Evolutionary conservation across 2,888 invertebrate genomes (phyloP).

Genomic region (Phengaris alcon): DNA sequence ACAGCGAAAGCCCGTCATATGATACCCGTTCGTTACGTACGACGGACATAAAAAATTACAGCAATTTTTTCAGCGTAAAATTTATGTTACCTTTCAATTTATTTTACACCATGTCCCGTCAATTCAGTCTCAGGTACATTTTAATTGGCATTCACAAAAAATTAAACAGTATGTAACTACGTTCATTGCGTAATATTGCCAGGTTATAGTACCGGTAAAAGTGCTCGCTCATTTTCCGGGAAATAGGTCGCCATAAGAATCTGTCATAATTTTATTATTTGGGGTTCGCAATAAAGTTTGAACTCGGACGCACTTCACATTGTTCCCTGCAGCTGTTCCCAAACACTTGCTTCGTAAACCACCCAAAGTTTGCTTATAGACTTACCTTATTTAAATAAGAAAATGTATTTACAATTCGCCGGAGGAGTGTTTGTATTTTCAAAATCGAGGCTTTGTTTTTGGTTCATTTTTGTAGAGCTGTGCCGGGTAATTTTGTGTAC

Average conservation of each 20-base stretch:
- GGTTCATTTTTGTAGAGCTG: slow-evolving; percentile 1
- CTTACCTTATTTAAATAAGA: slow-evolving; percentile 26
- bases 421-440: slow-evolving; percentile 14
- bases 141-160: slow-evolving; percentile 1
- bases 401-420: not conserved
- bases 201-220: slow-evolving; percentile 14
- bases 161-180: slow-evolving; percentile 14
- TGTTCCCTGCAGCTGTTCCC: slow-evolving; percentile 24
- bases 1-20: not conserved
- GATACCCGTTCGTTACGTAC: not conserved
- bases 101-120: slow-evolving; percentile 1
- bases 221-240: slow-evolving; percentile 23
- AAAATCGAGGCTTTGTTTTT: not conserved
- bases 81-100: slow-evolving; percentile 15
- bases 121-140: slow-evolving; percentile 14
- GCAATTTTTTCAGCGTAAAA: not conserved
- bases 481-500: not conserved
- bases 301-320: slow-evolving; percentile 26
- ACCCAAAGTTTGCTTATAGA: slow-evolving; percentile 1
- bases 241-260: slow-evolving; percentile 27
- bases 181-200: slow-evolving; percentile 11
- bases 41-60: slow-evolving; percentile 15
- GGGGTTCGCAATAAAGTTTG: slow-evolving; percentile 26
- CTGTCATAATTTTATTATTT: slow-evolving; percentile 29
- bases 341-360: slow-evolving; percentile 13